Evolutionary conservation across 2,797 vertebrate species (phyloP), one percentile per base, ranked within the genome.

Genomic region (Pteronotus mesoamericanus): DNA sequence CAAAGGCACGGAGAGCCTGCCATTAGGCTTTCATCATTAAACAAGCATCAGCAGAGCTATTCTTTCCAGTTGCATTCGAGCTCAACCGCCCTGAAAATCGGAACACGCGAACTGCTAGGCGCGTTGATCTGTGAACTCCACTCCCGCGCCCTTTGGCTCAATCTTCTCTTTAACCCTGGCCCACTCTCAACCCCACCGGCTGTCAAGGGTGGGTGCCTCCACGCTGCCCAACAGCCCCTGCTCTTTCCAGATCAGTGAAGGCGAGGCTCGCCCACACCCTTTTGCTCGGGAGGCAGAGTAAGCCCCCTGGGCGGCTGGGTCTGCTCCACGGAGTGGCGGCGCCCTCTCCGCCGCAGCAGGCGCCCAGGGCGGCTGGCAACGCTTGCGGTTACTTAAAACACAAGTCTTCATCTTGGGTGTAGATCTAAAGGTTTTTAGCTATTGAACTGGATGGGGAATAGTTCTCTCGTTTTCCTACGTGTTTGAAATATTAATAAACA

Each of bases 51-150:
- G 84, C 94, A 96, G 94, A 97, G 96, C 95, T 94, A 34, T 97
- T 97, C 97, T 91, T 21, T 84, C 71, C 96, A 94, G 96, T 94
- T 91, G 89, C 96, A 95, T 91, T 96, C 74, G 93, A 92, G 96
- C 97, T 98, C 98, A 97, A 96, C 89, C 96, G 97, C 94, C 97
- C 98, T 97, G 97, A 98, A 98, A 98, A 98, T 97, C 98, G 96
- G 94, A 98, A 96, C 96, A 88, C 96, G 92, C 96, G 97, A 96
- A 79, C 96, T 96, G 97, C 97, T 96, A 91, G 93, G 94, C 88
- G 97, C 97, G 96, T 85, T 55, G 96, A 98, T 97, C 96, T 95
- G 97, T 96, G 97, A 97, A 94, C 97, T 94, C 97, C 95, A 90
- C 96, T 98, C 96, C 97, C 90, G 80, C 95, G 57, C 57, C 75